Conservation (phyloP, 2,113 vertebrate species). For the Scopus umbretta region DNA sequence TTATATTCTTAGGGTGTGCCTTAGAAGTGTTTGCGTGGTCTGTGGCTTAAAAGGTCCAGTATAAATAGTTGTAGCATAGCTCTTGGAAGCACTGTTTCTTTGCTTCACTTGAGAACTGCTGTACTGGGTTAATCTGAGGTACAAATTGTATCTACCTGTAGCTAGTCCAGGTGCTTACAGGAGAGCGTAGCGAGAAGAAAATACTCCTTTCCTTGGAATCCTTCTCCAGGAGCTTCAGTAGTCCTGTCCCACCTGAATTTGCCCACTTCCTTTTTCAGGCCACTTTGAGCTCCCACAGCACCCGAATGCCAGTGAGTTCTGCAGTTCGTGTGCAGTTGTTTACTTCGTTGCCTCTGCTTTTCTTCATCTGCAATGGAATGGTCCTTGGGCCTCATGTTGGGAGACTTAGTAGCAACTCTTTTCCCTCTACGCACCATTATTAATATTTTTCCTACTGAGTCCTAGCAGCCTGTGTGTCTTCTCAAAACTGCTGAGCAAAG, state of each 20-base stretch:
- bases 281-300: neutral
- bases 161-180: neutral
- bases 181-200: neutral
- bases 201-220: neutral
- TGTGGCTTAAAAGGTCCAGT: neutral
- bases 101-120: neutral
- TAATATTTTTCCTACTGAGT: neutral
- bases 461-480: neutral
- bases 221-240: neutral
- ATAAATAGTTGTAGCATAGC: accelerated
- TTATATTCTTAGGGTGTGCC: accelerated
- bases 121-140: neutral
- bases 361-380: neutral
- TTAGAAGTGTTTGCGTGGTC: neutral
- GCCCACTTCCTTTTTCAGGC: neutral
- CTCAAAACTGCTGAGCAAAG: neutral
- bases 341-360: neutral
- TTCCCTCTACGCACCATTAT: neutral
- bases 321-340: accelerated
- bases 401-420: neutral
- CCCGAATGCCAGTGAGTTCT: accelerated
- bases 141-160: neutral
- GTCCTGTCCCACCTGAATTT: neutral
- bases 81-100: accelerated
- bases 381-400: neutral